Percentiles rank a stretch among this genome's conserved stretches.
phyloP scores from a whole-genome alignment of 2,113 vertebrate genomes.

The Junco hyemalis region DNA sequence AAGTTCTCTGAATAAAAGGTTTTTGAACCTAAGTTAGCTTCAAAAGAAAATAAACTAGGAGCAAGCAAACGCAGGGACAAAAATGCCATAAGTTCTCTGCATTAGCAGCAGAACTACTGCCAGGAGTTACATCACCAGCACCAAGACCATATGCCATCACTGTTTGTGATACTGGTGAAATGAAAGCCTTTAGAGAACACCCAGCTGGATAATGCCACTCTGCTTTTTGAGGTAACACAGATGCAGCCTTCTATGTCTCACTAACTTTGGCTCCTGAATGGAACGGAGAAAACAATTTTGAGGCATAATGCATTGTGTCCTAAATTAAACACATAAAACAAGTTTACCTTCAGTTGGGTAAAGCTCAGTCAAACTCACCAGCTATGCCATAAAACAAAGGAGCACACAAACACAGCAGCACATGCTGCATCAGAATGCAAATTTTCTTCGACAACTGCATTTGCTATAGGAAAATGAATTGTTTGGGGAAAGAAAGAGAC shows the following conservation, averaged over 20 bases:
- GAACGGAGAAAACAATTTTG: not conserved
- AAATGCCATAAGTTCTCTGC: not conserved
- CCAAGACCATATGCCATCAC: not conserved
- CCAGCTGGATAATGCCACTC: not conserved
- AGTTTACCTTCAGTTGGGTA: not conserved
- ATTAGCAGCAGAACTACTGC: not conserved
- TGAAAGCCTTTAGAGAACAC: not conserved
- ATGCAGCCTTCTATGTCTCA: not conserved
- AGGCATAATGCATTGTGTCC: not conserved
- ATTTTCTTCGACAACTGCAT: not conserved
- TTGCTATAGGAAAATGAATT: not conserved
- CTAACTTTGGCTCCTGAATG: not conserved
- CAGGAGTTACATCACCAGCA: not conserved
- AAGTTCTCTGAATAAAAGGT: not conserved
- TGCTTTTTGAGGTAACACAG: not conserved
- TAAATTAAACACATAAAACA: not conserved
- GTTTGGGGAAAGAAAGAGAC: not conserved
- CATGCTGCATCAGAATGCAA: fast-evolving
- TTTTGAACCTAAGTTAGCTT: not conserved
- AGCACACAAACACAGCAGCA: not conserved
- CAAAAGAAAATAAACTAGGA: not conserved
- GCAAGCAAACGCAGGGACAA: not conserved
- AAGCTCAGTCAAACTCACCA: not conserved
- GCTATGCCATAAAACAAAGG: not conserved
- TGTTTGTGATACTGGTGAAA: not conserved